Evolutionary conservation across 2,888 invertebrate genomes (phyloP).

Genomic region (Macrophya annulata): DNA sequence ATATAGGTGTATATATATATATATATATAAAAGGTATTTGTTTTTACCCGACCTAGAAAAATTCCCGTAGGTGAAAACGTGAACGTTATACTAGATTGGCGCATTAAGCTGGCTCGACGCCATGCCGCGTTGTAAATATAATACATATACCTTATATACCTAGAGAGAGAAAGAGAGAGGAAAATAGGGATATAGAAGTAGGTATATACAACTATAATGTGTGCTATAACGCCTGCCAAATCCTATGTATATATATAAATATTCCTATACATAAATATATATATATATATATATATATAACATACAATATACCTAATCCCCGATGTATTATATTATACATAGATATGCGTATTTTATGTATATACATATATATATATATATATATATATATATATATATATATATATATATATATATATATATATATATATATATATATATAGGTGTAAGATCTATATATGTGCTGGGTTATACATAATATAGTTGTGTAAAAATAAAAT

Average conservation of each 20-base stretch:
- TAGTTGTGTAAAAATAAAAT: too few relatives aligned
- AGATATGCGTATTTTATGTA: too few relatives aligned
- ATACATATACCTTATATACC: background rate
- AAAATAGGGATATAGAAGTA: background rate
- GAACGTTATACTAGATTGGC: conserved; percentile 11
- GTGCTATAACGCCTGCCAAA: background rate
- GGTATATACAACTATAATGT: background rate
- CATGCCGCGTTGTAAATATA: conserved; percentile 25
- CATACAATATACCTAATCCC: too few relatives aligned
- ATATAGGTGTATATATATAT: background rate
- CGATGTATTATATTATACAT: too few relatives aligned
- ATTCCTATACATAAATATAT: background rate
- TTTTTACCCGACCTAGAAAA: conserved; percentile 26
- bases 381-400: background rate
- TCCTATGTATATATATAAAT: background rate
- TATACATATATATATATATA: too few relatives aligned
- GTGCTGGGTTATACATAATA: too few relatives aligned
- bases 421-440: too few relatives aligned
- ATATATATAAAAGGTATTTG: background rate
- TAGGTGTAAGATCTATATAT: too few relatives aligned
- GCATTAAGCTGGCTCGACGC: conserved; percentile 43
- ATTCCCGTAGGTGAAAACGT: background rate
- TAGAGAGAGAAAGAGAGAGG: background rate
- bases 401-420: too few relatives aligned
- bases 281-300: background rate